A percentile compares a stretch with the other conserved stretches of the same genome.
Evolutionary conservation across 2,113 vertebrate species (phyloP).

Genomic region (Pollachius pollachius): DNA sequence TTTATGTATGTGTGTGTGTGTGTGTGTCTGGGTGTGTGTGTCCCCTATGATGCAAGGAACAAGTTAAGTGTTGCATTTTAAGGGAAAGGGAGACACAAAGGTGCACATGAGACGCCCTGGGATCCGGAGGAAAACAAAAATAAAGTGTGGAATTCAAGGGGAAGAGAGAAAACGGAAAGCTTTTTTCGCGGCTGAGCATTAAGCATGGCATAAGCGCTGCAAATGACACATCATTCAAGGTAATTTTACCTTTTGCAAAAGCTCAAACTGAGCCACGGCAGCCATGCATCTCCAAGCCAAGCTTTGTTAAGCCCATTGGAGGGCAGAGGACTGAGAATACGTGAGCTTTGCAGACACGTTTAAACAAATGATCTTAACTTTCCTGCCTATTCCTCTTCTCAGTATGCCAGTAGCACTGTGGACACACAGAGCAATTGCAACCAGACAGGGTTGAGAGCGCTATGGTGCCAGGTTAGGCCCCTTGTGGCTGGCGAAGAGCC

Average conservation of each 20-base stretch:
- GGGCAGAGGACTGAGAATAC: no score
- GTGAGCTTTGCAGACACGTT: no score
- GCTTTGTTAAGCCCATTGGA: no score
- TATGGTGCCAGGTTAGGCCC: no score
- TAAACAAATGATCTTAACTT: no score
- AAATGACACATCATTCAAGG: neutral
- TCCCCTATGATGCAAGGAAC: slow-evolving; percentile 43
- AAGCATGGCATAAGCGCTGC: slow-evolving; percentile 2
- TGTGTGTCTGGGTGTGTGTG: slow-evolving; percentile 42
- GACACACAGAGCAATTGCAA: no score
- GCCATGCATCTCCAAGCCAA: no score
- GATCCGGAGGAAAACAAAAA: neutral
- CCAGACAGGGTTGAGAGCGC: no score
- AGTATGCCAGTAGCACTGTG: no score
- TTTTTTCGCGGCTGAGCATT: neutral
- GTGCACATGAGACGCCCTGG: neutral
- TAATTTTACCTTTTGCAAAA: slow-evolving; percentile 1
- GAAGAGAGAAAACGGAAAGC: neutral
- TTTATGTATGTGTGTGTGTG: no score
- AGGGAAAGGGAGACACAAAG: neutral
- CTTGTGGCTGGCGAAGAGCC: no score
- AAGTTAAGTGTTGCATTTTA: slow-evolving; percentile 36
- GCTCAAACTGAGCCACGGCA: neutral
- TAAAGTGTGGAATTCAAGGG: neutral
- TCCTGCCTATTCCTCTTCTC: no score